phyloP scores from a whole-genome alignment of 2,797 vertebrate species.

The Anas georgica region DNA sequence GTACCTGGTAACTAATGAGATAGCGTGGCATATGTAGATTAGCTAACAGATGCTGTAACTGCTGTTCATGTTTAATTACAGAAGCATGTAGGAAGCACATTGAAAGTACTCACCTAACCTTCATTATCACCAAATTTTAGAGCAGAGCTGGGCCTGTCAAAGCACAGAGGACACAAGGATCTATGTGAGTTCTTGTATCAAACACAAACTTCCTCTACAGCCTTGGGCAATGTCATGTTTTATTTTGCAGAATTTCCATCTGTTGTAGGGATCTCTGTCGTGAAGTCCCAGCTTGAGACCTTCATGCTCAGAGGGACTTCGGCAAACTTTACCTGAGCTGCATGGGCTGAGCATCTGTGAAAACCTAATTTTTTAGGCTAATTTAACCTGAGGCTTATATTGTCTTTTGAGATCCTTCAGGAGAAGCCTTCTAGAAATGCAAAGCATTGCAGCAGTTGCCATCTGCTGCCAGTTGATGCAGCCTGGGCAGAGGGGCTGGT shows the following conservation, averaged over 20 bases:
- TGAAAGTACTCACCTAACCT: background rate
- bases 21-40: background rate
- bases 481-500: background rate
- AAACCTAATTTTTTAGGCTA: background rate
- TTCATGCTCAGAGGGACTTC: background rate
- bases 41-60: background rate
- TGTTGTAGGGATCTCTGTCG: background rate
- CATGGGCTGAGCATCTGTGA: background rate
- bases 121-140: background rate
- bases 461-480: background rate
- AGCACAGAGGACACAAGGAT: background rate
- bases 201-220: background rate
- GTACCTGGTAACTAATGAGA: background rate
- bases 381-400: background rate
- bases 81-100: background rate
- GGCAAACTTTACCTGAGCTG: background rate
- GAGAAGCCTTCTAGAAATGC: background rate
- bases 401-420: background rate
- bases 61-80: background rate
- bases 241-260: background rate
- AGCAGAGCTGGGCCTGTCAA: background rate
- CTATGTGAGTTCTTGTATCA: background rate
- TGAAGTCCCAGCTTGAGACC: rapidly evolving
- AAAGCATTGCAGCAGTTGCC: background rate
- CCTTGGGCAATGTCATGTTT: background rate